These are phyloP conservation scores for Gadopsis marmoratus DNA, from an alignment of 2,797 vertebrate genomes.

Conservation along the genomic window DNA sequence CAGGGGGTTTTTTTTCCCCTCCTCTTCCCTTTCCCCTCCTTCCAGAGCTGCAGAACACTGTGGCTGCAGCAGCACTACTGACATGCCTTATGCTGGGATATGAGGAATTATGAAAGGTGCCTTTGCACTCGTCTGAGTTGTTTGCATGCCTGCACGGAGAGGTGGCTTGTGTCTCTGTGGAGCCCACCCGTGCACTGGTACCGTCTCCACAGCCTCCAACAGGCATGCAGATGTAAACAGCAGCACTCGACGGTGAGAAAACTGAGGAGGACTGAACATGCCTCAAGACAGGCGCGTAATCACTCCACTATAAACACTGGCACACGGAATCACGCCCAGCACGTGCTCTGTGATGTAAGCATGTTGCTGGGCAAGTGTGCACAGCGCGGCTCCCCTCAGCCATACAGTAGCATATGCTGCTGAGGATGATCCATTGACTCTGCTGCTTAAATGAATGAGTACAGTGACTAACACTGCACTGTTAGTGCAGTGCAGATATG, in stretches of 20 bases:
- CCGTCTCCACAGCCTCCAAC: slow-evolving; percentile 47
- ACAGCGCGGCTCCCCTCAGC: slow-evolving; percentile 73
- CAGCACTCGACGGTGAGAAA: slow-evolving; percentile 67
- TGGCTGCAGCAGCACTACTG: slow-evolving; percentile 77
- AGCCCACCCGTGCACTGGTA: slow-evolving; percentile 51
- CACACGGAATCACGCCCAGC: slow-evolving; percentile 80
- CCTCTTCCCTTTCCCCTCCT: slow-evolving; percentile 70
- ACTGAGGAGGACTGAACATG: slow-evolving; percentile 71
- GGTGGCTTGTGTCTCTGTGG: slow-evolving; percentile 44
- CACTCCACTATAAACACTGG: slow-evolving; percentile 82
- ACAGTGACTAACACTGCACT: slow-evolving; percentile 57
- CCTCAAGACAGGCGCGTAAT: slow-evolving; percentile 79
- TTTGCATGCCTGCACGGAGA: slow-evolving; percentile 51
- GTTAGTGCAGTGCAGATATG: slow-evolving; percentile 66
- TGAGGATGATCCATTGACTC: slow-evolving; percentile 75
- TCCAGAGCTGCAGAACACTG: slow-evolving; percentile 77
- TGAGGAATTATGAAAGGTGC: slow-evolving; percentile 73
- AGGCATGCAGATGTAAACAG: slow-evolving; percentile 73
- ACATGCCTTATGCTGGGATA: slow-evolving; percentile 68
- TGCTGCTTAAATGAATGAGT: slow-evolving; percentile 70
- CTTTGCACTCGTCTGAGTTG: slow-evolving; percentile 56
- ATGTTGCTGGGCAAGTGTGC: slow-evolving; percentile 87
- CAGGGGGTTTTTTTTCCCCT: slow-evolving; percentile 66
- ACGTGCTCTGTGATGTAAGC: slow-evolving; percentile 85
- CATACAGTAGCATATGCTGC: slow-evolving; percentile 80